phyloP scores from a whole-genome alignment of 2,113 vertebrate genomes.

The Hiodon alosoides region DNA sequence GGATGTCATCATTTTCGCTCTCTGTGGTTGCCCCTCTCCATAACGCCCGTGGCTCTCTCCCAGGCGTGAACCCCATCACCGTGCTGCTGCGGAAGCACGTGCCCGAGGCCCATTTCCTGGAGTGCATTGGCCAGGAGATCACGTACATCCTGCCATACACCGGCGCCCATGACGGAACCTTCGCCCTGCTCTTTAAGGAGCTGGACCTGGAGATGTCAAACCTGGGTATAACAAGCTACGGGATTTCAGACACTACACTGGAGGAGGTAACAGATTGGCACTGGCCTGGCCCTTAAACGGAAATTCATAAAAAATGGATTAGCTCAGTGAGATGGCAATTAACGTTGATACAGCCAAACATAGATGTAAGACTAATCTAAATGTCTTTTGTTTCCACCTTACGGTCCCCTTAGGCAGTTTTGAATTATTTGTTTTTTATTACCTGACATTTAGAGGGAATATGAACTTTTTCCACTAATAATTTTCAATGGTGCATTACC shows the following conservation, averaged over 20 bases:
- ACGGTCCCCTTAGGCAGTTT: slow-evolving; percentile 24
- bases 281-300: neutral
- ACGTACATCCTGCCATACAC: slow-evolving; percentile 87
- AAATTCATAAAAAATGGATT: neutral
- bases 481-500: neutral
- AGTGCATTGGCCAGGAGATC: slow-evolving; percentile 90
- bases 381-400: slow-evolving; percentile 28
- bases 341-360: slow-evolving; percentile 21
- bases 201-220: slow-evolving; percentile 78
- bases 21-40: neutral
- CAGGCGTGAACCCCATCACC: slow-evolving; percentile 50
- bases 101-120: slow-evolving; percentile 78
- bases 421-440: slow-evolving; percentile 45
- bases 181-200: slow-evolving; percentile 83
- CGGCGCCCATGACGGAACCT: slow-evolving; percentile 84
- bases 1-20: neutral
- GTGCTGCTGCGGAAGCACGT: slow-evolving; percentile 63
- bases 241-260: slow-evolving; percentile 91
- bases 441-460: slow-evolving; percentile 28
- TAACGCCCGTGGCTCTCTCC: neutral
- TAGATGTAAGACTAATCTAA: slow-evolving; percentile 28
- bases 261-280: slow-evolving; percentile 74
- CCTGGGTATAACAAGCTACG: slow-evolving; percentile 87
- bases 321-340: slow-evolving; percentile 11
- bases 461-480: slow-evolving; percentile 23